Percentiles rank a stretch among this genome's conserved stretches.
These are phyloP conservation scores for Tachypleus tridentatus DNA, from an alignment of 1,140 invertebrate genomes.

Conservation along the genomic window DNA sequence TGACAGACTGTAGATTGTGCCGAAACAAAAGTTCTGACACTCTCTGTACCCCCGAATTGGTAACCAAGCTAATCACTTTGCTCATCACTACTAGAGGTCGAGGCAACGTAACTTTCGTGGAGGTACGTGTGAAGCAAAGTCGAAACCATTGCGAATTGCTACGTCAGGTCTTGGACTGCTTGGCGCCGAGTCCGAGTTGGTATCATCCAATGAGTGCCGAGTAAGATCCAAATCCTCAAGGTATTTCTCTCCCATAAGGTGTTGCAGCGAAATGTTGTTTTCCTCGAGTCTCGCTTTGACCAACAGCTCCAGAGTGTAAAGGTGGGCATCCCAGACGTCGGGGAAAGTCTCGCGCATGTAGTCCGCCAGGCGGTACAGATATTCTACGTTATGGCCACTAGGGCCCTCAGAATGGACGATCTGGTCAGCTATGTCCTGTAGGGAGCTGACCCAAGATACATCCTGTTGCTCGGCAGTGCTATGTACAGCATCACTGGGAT, in stretches of 20 bases:
- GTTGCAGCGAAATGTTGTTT: constrained; percentile 12
- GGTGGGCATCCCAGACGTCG: constrained; percentile 56
- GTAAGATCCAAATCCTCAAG: not conserved
- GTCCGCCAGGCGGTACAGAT: constrained; percentile 59
- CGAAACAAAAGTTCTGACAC: too few species aligned
- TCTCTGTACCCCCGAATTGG: too few species aligned
- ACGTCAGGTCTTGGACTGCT: not conserved
- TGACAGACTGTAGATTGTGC: too few species aligned
- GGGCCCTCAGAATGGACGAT: constrained; percentile 37
- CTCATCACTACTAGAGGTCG: constrained; percentile 42
- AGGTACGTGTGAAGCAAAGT: constrained; percentile 52
- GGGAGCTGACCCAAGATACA: constrained; percentile 60
- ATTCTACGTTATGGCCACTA: constrained; percentile 65
- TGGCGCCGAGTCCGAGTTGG: not conserved
- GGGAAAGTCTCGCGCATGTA: constrained; percentile 68
- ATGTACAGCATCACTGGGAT: constrained; percentile 51
- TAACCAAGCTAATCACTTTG: too few species aligned
- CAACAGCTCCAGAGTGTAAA: constrained; percentile 56
- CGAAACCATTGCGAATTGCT: constrained; percentile 40
- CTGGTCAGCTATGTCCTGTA: constrained; percentile 49
- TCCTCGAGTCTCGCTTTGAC: constrained; percentile 32
- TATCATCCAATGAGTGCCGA: not conserved
- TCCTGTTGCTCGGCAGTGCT: constrained; percentile 53
- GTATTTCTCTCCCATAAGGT: constrained; percentile 13
- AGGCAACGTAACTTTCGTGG: constrained; percentile 59